These are phyloP conservation scores for Sceloporus tristichus DNA, from an alignment of 2,113 vertebrate genomes.

Conservation along the genomic window DNA sequence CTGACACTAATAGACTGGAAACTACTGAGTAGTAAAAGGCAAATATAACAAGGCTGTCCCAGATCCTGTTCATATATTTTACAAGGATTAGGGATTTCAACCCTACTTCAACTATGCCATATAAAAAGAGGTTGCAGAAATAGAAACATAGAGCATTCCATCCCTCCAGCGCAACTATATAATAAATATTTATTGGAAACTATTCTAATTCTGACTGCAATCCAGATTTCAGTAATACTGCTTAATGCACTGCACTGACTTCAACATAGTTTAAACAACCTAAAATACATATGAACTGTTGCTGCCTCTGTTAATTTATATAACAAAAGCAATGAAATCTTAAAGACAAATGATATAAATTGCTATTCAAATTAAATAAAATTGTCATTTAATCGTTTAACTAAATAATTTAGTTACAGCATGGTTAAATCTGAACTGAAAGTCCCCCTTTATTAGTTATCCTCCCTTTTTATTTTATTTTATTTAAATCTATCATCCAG, in stretches of 20 bases:
- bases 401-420: background rate
- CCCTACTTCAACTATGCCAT: background rate
- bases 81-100: background rate
- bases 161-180: background rate
- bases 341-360: conserved; percentile 1
- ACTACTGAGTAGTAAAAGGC: conserved; percentile 18
- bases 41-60: conserved; percentile 35
- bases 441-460: too few species aligned
- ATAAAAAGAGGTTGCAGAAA: background rate
- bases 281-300: background rate
- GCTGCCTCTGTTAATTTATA: background rate
- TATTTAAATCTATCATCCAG: background rate
- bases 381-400: background rate
- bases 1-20: conserved; percentile 14
- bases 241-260: background rate
- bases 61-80: conserved; percentile 7
- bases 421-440: background rate
- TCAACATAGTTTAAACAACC: background rate
- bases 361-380: conserved; percentile 27
- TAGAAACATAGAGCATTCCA: background rate
- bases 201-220: background rate
- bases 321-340: background rate
- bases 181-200: background rate
- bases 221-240: background rate
- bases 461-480: too few species aligned